Evolutionary conservation across 2,797 vertebrate genomes (phyloP).

Genomic region (Chelidonichthys spinosus): DNA sequence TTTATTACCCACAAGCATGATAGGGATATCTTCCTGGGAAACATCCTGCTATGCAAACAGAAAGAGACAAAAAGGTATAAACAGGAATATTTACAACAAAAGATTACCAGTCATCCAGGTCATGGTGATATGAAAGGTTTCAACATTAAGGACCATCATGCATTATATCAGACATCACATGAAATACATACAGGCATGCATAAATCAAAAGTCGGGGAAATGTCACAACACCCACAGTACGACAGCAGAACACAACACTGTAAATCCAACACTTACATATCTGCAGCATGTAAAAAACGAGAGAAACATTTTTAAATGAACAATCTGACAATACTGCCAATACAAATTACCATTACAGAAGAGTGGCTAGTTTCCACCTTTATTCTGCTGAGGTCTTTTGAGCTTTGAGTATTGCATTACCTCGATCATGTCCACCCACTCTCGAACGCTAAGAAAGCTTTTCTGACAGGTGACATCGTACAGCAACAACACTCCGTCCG

Average conservation of each 20-base stretch:
- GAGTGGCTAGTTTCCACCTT: background rate
- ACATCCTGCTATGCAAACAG: slow-evolving; percentile 84
- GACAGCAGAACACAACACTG: slow-evolving; percentile 19
- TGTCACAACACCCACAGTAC: background rate
- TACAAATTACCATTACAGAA: background rate
- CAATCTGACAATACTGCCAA: background rate
- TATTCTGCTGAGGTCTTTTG: background rate
- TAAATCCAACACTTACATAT: slow-evolving; percentile 65
- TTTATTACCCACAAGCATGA: slow-evolving; percentile 98
- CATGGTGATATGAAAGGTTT: background rate
- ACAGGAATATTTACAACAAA: background rate
- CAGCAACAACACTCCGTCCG: slow-evolving; percentile 93
- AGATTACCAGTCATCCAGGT: background rate
- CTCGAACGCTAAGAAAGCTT: slow-evolving; percentile 93
- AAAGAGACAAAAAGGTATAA: background rate
- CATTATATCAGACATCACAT: slow-evolving; percentile 6
- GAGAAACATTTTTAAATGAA: slow-evolving; percentile 35
- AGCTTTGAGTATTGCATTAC: slow-evolving; percentile 75
- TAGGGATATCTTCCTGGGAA: slow-evolving; percentile 89
- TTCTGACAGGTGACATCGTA: slow-evolving; percentile 95
- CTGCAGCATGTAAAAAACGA: slow-evolving; percentile 68
- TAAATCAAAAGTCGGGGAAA: background rate
- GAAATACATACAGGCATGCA: slow-evolving; percentile 7
- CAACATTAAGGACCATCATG: background rate
- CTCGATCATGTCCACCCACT: slow-evolving; percentile 97